Evolutionary conservation across 2,888 invertebrate species (phyloP).

Genomic region (Cylindroiulus punctatus): DNA sequence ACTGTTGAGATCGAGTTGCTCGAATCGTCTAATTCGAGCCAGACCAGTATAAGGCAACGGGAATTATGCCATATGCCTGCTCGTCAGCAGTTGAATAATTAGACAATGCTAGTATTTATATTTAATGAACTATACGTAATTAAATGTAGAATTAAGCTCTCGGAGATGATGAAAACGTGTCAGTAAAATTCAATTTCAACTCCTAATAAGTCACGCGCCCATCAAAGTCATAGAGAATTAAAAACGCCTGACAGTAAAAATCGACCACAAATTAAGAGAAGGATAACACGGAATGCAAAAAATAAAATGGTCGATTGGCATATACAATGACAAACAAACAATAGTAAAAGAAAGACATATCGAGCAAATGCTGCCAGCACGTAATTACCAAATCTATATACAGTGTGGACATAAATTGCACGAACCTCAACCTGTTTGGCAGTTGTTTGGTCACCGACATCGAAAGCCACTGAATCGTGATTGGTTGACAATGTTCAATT

Average conservation of each 20-base stretch:
- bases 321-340: slow-evolving; percentile 2
- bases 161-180: not conserved
- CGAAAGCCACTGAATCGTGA: no score
- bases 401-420: not conserved
- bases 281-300: not conserved
- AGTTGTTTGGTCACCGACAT: no score
- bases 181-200: slow-evolving; percentile 20
- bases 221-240: not conserved
- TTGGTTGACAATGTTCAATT: no score
- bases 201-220: not conserved
- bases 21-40: no score
- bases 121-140: slow-evolving; percentile 21
- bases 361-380: not conserved
- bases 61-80: slow-evolving; percentile 19
- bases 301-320: slow-evolving; percentile 2
- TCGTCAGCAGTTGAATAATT: slow-evolving; percentile 10
- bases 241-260: not conserved
- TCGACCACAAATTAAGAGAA: slow-evolving; percentile 35
- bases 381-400: not conserved
- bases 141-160: slow-evolving; percentile 29
- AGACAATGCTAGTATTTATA: not conserved
- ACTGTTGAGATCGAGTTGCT: not conserved
- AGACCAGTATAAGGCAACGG: not conserved
- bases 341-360: not conserved
- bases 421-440: no score